phyloP scores from a whole-genome alignment of 30 jellyfish, hydroid and myxozoan species.

The Pelagia noctiluca region DNA sequence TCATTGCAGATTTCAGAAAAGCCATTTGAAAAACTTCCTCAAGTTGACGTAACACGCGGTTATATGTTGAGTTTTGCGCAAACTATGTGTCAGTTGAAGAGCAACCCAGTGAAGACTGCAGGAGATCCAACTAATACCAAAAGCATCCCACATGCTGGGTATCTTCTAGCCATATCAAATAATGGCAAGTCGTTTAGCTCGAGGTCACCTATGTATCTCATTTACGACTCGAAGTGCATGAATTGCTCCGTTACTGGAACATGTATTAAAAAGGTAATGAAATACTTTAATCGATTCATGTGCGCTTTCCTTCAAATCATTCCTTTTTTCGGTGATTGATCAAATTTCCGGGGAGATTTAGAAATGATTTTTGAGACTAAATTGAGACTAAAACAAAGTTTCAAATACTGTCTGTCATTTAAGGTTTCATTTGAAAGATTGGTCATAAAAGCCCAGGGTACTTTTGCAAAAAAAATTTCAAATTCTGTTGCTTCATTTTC shows the following conservation, averaged over 20 bases:
- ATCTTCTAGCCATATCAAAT: slow-evolving; percentile 8
- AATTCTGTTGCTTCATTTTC: too few species aligned
- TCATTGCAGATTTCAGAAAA: too few species aligned
- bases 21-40: too few species aligned
- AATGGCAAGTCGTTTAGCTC: slow-evolving; percentile 8
- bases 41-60: not conserved
- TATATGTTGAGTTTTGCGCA: slow-evolving; percentile 23
- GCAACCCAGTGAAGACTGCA: slow-evolving; percentile 39
- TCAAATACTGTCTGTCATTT: not conserved
- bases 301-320: slow-evolving; percentile 2
- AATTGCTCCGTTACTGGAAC: not conserved
- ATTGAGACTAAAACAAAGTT: not conserved
- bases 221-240: slow-evolving; percentile 54
- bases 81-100: slow-evolving; percentile 18
- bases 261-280: slow-evolving; percentile 33
- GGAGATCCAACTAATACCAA: slow-evolving; percentile 34
- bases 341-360: not conserved
- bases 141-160: not conserved
- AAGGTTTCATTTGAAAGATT: not conserved
- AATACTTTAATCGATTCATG: not conserved
- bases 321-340: not conserved
- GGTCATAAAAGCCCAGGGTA: not conserved
- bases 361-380: not conserved
- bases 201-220: not conserved
- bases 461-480: too few species aligned